Evolutionary conservation across 1,140 invertebrate species (phyloP).

Genomic region (Philotrypesis tridentata): DNA sequence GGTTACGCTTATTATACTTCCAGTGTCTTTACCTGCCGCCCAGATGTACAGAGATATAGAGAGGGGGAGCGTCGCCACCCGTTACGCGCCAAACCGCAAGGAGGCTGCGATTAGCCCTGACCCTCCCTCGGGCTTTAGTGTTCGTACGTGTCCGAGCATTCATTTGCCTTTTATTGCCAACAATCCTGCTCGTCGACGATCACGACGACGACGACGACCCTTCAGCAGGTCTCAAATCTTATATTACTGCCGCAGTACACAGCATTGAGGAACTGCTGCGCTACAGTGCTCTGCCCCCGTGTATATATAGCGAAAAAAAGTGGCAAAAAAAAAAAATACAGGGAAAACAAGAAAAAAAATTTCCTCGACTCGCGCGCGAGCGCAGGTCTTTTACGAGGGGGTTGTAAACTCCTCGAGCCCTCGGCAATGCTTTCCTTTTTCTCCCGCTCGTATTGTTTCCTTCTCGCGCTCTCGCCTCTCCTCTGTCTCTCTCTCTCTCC

Average conservation of each 20-base stretch:
- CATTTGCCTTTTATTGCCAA: conserved; percentile 26
- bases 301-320: no score
- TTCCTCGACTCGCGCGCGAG: no score
- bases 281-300: no score
- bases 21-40: conserved; percentile 19
- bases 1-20: neutral
- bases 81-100: conserved; percentile 47
- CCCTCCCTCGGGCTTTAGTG: neutral
- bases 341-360: no score
- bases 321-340: no score
- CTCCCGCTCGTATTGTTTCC: no score
- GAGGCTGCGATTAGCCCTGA: conserved; percentile 22
- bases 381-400: conserved; percentile 16
- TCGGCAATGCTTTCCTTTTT: neutral
- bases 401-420: neutral
- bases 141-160: conserved; percentile 17
- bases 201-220: neutral
- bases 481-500: neutral
- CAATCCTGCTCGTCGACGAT: neutral
- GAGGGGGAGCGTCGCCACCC: conserved; percentile 9
- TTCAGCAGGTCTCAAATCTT: conserved; percentile 10
- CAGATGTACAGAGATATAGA: no score
- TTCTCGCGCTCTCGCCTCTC: no score
- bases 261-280: no score
- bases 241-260: neutral